Percentiles rank a stretch among this genome's conserved stretches.
These are phyloP conservation scores for Tragulus kanchil DNA, from an alignment of 2,113 vertebrate genomes.

Conservation along the genomic window DNA sequence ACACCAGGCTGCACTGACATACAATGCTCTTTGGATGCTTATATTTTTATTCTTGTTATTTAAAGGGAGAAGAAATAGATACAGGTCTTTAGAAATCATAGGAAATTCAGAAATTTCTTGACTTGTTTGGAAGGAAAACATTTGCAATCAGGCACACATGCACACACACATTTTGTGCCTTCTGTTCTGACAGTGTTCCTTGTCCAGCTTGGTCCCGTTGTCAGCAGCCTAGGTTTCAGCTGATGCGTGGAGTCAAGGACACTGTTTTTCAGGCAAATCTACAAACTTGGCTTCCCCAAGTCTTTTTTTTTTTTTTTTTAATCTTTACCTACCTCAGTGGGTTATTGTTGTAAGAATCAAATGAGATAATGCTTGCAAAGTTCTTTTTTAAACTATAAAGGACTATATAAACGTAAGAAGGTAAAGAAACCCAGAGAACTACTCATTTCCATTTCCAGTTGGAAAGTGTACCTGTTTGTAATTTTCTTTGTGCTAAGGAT, in stretches of 20 bases:
- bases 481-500: slow-evolving; percentile 49
- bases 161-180: background rate
- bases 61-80: slow-evolving; percentile 30
- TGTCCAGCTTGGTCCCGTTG: background rate
- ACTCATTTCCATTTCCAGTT: slow-evolving; percentile 16
- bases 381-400: background rate
- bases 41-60: slow-evolving; percentile 33
- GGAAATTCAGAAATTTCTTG: slow-evolving; percentile 23
- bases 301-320: background rate
- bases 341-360: slow-evolving; percentile 50
- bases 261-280: slow-evolving; percentile 45
- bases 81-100: slow-evolving; percentile 4
- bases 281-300: background rate
- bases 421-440: slow-evolving; percentile 17
- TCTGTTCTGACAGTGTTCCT: slow-evolving; percentile 38
- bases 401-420: background rate
- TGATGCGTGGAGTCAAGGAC: slow-evolving; percentile 17
- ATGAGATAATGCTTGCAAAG: background rate
- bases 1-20: background rate
- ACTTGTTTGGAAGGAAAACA: slow-evolving; percentile 41
- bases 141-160: background rate
- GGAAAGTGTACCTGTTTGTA: slow-evolving; percentile 41
- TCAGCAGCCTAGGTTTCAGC: background rate
- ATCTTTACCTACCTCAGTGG: background rate
- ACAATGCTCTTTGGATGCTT: background rate